These are phyloP conservation scores for Trogon melanurus DNA, from an alignment of 2,113 vertebrate species.

Conservation along the genomic window DNA sequence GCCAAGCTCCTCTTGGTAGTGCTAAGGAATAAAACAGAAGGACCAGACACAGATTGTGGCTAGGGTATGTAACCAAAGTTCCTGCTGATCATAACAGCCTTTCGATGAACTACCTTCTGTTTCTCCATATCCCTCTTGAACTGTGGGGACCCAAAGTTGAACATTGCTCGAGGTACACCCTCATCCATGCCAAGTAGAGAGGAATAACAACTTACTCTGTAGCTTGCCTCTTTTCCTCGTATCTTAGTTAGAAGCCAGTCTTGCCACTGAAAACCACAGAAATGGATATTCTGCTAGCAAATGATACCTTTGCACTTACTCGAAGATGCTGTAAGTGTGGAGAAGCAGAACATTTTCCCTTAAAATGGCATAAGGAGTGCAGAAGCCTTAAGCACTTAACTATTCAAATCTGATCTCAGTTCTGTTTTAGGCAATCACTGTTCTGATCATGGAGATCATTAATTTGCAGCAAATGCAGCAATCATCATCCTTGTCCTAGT, in stretches of 20 bases:
- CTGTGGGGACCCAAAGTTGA: not conserved
- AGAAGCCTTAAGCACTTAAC: not conserved
- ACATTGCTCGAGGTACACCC: not conserved
- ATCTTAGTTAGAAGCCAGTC: not conserved
- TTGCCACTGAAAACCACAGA: not conserved
- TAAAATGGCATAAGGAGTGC: not conserved
- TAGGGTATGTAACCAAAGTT: not conserved
- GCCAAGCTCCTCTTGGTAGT: not conserved
- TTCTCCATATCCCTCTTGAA: not conserved
- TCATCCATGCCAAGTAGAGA: not conserved
- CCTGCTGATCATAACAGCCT: not conserved
- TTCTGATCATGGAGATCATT: not conserved
- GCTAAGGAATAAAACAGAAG: not conserved
- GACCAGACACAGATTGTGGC: not conserved
- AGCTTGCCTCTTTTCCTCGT: not conserved
- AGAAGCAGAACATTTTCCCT: not conserved
- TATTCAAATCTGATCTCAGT: not conserved
- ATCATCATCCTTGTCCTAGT: not conserved
- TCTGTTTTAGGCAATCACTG: rapidly evolving
- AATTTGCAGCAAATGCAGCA: not conserved
- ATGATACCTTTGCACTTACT: not conserved
- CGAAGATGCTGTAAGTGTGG: not conserved
- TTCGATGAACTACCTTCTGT: not conserved
- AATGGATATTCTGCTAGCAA: not conserved
- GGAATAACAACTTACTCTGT: not conserved